These are phyloP conservation scores for Zeugodacus cucurbitae DNA, from an alignment of 1,140 invertebrate genomes.

Conservation along the genomic window DNA sequence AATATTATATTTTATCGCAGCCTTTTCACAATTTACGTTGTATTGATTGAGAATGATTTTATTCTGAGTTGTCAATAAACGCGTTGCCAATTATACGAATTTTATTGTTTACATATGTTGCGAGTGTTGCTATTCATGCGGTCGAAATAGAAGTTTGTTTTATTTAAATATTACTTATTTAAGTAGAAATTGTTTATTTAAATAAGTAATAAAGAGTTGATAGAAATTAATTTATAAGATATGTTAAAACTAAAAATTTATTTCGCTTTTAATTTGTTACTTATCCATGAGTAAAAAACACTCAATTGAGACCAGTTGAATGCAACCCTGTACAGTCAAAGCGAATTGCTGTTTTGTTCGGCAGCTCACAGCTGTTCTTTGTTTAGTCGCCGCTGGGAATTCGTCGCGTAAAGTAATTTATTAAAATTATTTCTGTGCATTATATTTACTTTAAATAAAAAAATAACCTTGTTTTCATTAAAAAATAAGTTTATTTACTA, in stretches of 20 bases:
- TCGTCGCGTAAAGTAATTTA: neutral
- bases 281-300: no score
- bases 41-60: neutral
- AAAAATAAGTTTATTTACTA: neutral
- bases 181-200: neutral
- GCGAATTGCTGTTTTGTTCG: neutral
- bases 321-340: neutral
- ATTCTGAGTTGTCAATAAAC: neutral
- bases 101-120: neutral
- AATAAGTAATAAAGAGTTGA: neutral
- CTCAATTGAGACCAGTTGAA: neutral
- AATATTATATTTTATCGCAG: neutral
- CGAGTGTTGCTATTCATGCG: neutral
- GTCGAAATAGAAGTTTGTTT: no score
- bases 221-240: neutral
- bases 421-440: neutral
- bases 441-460: neutral
- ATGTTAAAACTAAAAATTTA: neutral
- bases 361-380: neutral
- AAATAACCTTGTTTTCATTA: neutral
- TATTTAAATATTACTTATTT: neutral
- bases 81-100: neutral
- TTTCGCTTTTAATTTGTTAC: neutral
- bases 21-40: neutral
- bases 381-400: constrained; percentile 28